Percentiles rank a stretch among this genome's conserved stretches.
phyloP scores from a whole-genome alignment of 92 coral and sea anemone genomes.

The Epizoanthus stellaris region DNA sequence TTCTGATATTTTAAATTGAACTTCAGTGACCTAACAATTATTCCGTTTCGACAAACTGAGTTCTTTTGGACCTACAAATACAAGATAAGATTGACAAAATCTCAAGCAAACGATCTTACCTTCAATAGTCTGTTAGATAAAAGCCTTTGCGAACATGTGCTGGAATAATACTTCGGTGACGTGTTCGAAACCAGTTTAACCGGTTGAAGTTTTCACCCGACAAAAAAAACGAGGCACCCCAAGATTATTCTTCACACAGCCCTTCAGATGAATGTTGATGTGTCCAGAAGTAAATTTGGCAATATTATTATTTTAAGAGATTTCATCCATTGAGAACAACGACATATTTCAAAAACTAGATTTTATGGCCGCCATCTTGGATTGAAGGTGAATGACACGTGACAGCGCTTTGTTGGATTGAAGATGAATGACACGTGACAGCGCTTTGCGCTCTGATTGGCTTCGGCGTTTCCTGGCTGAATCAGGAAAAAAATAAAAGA shows the following conservation, averaged over 20 bases:
- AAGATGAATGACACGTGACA: constrained; percentile 8
- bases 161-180: constrained; percentile 15
- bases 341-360: neutral
- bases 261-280: constrained; percentile 8
- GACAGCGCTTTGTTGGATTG: neutral
- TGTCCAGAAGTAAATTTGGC: constrained; percentile 6
- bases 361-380: constrained; percentile 9
- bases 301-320: constrained; percentile 15
- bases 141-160: constrained; percentile 22
- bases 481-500: constrained; percentile 8
- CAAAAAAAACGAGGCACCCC: constrained; percentile 20
- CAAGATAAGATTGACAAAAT: constrained; percentile 18
- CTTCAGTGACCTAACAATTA: constrained; percentile 12
- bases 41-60: constrained; percentile 5
- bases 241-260: neutral
- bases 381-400: constrained; percentile 4
- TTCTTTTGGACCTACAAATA: constrained; percentile 3
- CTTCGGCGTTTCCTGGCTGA: constrained; percentile 19
- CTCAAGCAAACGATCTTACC: constrained; percentile 20
- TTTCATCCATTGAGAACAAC: neutral
- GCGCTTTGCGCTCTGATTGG: constrained; percentile 21
- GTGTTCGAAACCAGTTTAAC: constrained; percentile 18
- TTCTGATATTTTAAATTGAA: constrained; percentile 2
- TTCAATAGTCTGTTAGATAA: neutral
- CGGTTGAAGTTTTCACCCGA: constrained; percentile 8